Evolutionary conservation across 2,888 invertebrate genomes (phyloP).

Genomic region (Torymus aiolomorphi): DNA sequence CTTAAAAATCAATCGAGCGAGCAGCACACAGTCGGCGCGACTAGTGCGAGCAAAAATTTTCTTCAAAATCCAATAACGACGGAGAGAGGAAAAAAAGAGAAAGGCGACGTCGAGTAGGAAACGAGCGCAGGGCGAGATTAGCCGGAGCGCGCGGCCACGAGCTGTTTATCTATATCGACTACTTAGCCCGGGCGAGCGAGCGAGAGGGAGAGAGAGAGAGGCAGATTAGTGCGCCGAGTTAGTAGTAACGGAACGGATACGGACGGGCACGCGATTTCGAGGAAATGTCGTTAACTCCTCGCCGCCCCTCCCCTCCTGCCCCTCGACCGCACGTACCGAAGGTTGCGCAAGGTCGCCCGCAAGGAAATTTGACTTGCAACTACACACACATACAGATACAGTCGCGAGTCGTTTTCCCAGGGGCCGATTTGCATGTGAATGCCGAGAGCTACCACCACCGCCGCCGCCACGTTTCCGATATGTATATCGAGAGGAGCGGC

Average conservation of each 20-base stretch:
- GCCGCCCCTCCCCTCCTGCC: background rate
- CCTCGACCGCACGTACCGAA: background rate
- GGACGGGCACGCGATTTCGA: constrained; percentile 40
- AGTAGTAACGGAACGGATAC: constrained; percentile 31
- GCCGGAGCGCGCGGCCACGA: no score
- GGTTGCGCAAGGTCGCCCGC: constrained; percentile 26
- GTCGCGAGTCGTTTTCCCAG: constrained; percentile 16
- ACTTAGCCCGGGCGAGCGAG: no score
- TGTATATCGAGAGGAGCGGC: no score
- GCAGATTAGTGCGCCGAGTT: constrained; percentile 32
- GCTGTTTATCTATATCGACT: no score
- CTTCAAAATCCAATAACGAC: no score
- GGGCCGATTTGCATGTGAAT: constrained; percentile 42
- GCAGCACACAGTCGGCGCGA: no score
- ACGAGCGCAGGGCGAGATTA: no score
- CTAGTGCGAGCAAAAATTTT: no score
- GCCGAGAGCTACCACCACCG: background rate
- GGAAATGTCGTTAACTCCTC: constrained; percentile 47
- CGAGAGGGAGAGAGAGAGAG: background rate
- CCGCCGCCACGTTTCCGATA: no score
- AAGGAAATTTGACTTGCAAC: constrained; percentile 52
- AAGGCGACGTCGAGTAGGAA: no score
- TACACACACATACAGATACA: background rate
- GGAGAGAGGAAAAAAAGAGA: no score
- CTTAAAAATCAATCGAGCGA: no score